These are phyloP conservation scores for Erynnis tages DNA, from an alignment of 2,888 invertebrate genomes.

Conservation along the genomic window DNA sequence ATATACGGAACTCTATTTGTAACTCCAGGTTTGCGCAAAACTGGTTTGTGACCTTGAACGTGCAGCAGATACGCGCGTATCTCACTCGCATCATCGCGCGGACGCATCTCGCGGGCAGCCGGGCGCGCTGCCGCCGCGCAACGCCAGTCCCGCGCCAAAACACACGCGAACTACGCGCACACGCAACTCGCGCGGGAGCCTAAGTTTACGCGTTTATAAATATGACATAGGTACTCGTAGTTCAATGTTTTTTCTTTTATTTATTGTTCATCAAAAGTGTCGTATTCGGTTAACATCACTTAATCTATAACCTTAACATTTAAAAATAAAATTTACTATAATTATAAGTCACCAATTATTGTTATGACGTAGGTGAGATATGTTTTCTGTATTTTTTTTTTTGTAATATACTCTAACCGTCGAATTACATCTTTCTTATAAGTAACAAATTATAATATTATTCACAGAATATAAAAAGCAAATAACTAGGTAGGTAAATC, in stretches of 20 bases:
- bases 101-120: conserved; percentile 5
- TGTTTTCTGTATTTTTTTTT: too few relatives aligned
- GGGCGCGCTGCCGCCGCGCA: conserved; percentile 31
- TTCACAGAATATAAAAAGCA: too few relatives aligned
- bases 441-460: too few relatives aligned
- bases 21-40: conserved; percentile 2
- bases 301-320: too few relatives aligned
- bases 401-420: too few relatives aligned
- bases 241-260: too few relatives aligned
- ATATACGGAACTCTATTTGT: conserved; percentile 14
- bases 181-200: conserved; percentile 19
- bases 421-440: too few relatives aligned
- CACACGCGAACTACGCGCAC: conserved; percentile 43
- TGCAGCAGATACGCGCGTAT: neutral
- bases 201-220: neutral
- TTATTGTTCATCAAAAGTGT: neutral
- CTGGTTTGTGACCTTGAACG: conserved; percentile 21
- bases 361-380: too few relatives aligned
- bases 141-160: conserved; percentile 51
- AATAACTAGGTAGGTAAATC: too few relatives aligned
- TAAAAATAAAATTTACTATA: too few relatives aligned
- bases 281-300: too few relatives aligned
- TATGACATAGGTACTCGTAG: conserved; percentile 2
- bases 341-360: too few relatives aligned
- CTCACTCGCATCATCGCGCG: conserved; percentile 16